phyloP scores from a whole-genome alignment of 2,797 vertebrate species.

The Nasua narica region DNA sequence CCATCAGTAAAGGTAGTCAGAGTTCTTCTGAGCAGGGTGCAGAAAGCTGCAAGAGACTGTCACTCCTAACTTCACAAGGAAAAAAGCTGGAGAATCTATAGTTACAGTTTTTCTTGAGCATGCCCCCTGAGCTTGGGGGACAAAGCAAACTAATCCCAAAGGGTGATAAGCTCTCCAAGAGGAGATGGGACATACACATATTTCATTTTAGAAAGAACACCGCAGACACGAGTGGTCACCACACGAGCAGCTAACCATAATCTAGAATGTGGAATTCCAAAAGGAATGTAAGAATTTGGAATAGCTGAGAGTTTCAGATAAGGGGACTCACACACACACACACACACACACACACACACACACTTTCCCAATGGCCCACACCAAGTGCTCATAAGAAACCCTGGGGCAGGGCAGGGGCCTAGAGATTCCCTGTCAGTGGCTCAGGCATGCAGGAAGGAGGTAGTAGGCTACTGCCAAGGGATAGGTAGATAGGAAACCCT shows the following conservation, averaged over 20 bases:
- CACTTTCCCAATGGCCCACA: neutral
- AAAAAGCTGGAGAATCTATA: neutral
- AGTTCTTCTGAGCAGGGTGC: neutral
- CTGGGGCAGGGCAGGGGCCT: neutral
- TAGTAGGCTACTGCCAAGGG: too few relatives aligned
- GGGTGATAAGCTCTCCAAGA: neutral
- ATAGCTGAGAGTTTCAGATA: neutral
- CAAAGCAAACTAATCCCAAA: neutral
- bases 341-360: too few relatives aligned
- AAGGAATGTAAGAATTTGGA: neutral
- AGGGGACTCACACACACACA: neutral
- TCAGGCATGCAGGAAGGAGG: neutral
- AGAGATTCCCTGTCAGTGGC: neutral
- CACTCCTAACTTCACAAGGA: neutral
- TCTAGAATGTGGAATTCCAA: neutral
- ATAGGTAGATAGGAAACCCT: neutral
- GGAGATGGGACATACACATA: neutral
- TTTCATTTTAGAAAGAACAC: neutral
- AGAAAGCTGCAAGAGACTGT: neutral
- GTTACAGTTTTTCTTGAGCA: neutral
- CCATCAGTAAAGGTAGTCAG: neutral
- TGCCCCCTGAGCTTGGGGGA: neutral
- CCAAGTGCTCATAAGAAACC: neutral
- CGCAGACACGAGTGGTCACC: neutral
- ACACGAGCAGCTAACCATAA: neutral